Evolutionary conservation across 2,113 vertebrate genomes (phyloP), one percentile per base, ranked within the genome.

Genomic region (Taurulus bubalis): DNA sequence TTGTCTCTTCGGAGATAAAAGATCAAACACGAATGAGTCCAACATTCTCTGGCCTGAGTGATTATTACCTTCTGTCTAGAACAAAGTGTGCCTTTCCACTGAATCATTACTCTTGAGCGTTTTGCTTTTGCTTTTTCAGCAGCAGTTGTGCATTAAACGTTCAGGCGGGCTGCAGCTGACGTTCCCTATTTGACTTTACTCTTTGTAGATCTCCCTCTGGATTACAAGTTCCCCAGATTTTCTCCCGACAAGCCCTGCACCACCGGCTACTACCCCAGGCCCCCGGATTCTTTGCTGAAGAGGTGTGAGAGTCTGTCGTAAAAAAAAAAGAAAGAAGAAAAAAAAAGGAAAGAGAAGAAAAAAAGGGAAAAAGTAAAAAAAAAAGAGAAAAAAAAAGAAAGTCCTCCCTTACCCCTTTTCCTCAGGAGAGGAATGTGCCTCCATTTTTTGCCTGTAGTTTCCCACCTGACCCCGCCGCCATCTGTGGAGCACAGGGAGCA

Each of bases 191-290:
- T 87, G 24, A 60, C 34, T 77, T 93, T 81, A 69, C 88, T 71
- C 24, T 73, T 76, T 80, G 30, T 28, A 99, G 98, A 96, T 95
- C 96, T 99, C 85, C 96, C 98, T 4, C 91, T 99, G 96, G 97
- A 99, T 94, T 97, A 97, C 87, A 96, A 96, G 92, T 99, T 98
- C 93, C 93, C 93, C 87, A 96, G 95, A 90, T 99, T 99, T 92
- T 98, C 96, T 87, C 89, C 95, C 20, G 94, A 95, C 91, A 96
- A 74, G 92, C 96, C 96, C 78, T 94, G 95, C 90, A 97, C 94
- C 58, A 94, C 90, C 1, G 98, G 97, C 69, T 99, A 97, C 93
- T 99, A 97, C 90, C 98, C 98, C 75, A 92, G 94, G n/a, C 96
- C 97, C 87, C 97, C 97, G 4, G 84, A 94, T 86, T 95, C 90